Conservation (phyloP, 2,888 invertebrate species). For the Perizoma flavofasciatum region DNA sequence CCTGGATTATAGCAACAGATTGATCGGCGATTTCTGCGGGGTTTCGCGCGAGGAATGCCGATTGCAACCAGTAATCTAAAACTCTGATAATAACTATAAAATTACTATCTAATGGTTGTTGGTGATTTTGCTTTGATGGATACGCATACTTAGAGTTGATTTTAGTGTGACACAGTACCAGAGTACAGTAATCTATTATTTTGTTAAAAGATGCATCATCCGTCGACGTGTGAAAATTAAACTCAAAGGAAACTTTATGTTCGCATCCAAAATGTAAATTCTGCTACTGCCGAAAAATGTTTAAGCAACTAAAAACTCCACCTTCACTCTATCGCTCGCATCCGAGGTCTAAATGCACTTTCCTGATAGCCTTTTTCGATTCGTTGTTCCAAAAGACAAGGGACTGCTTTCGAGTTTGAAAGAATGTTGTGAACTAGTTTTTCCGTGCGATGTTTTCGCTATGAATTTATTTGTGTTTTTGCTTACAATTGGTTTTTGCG, state of each 20-base stretch:
- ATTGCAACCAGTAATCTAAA: slow-evolving; percentile 15
- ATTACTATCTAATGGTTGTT: slow-evolving; percentile 1
- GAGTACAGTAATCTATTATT: too few species aligned
- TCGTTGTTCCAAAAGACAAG: slow-evolving; percentile 29
- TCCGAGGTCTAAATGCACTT: slow-evolving; percentile 32
- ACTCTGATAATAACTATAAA: background rate
- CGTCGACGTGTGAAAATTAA: background rate
- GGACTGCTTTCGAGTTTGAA: slow-evolving; percentile 27
- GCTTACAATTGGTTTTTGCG: background rate
- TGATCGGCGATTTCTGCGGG: slow-evolving; percentile 39
- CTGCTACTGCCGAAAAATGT: slow-evolving; percentile 25
- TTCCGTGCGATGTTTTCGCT: slow-evolving; percentile 7
- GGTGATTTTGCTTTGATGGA: slow-evolving; percentile 5
- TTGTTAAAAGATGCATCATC: too few species aligned
- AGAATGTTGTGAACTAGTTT: slow-evolving; percentile 28
- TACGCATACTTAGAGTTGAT: too few species aligned
- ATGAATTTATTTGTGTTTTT: background rate
- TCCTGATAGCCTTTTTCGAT: slow-evolving; percentile 37
- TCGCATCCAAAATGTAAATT: background rate
- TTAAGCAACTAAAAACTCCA: slow-evolving; percentile 31
- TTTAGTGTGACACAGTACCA: too few species aligned
- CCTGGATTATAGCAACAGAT: slow-evolving; percentile 43
- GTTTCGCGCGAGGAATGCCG: slow-evolving; percentile 31
- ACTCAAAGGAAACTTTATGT: too few species aligned
- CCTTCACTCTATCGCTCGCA: slow-evolving; percentile 29